Evolutionary conservation across 2,113 vertebrate genomes (phyloP), one percentile per base, ranked within the genome.

Genomic region (Ammodytes dubius): DNA sequence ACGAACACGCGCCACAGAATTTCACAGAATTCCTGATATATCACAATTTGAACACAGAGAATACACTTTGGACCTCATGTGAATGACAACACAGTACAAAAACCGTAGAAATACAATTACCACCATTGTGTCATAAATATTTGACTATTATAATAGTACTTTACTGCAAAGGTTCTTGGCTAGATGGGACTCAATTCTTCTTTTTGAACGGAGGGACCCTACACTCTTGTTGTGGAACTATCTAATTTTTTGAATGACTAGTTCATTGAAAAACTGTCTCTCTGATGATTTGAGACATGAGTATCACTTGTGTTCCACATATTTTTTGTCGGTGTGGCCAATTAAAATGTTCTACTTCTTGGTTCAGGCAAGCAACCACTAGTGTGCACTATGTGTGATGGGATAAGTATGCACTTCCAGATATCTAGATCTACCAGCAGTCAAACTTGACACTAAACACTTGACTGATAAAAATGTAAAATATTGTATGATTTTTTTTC

Each of bases 1-100:
- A 92, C 74, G 37, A 93, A 93, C 88, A 90, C 90, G 70, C 74
- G 79, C 84, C 89, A 91, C 90, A 91, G 92, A 93, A 92, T 92
- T 93, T 93, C 92, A 94, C 93, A 93, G 92, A 90, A 91, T 93
- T 91, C 86, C 92, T 92, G 91, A 93, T 92, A 92, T 82, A 89
- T 77, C 84, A 91, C 89, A 89, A 82, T 88, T 82, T 85, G 92
- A 86, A 91, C 90, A 93, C 88, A 91, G 74, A 93, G 76, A 94
- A 92, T 79, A 94, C 90, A 93, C 83, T 90, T 92, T 91, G 92
- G 89, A 93, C 93, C 93, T 89, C 88, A 91, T 94, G 92, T 93
- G 89, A 92, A 94, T 91, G 90, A 94, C 91, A 87, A 86, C 88
- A 94, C 90, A 59, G 87, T 94, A 95, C 92, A 93, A 93, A 27